Base-by-base conservation (phyloP, 2,888 invertebrate genomes). In the Drosophila anomalipes region DNA sequence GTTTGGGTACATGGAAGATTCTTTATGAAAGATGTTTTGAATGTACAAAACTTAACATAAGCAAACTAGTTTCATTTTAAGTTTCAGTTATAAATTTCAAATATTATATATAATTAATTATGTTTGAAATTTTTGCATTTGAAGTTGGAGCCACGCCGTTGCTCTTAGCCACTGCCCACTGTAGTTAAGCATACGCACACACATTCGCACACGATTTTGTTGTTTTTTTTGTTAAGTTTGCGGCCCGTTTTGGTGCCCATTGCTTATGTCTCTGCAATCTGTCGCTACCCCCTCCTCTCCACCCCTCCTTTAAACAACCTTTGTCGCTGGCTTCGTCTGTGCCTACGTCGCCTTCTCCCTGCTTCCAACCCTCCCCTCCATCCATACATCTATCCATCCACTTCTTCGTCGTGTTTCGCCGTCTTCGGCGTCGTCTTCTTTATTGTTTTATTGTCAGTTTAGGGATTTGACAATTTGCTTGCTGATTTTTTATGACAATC, bases 361-460 rank as follows among this genome's bases (percentile, higher is more conserved):
- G 6, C 14, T 14, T 47, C 7, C 22, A 14, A 2, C 14, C 10
- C 41, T 2, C 41, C n/a, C n/a, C n/a, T n/a, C 4, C n/a, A 14
- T 5, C 5, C 35, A 0, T 2, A 14, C 35, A 35, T 14, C 35
- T 35, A 44, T 12, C 41, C 47, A 47, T 59, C 61, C 60, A 54
- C 56, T 65, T 61, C 56, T 35, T 60, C 65, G 28, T 30, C 39
- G 63, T 62, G 41, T 39, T 69, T 53, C 61, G 65, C 33, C 53
- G 69, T 79, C 77, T 74, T 84, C 67, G 53, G 66, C 76, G 67
- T 77, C 79, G 77, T 87, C 77, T 89, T 87, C 77, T 91, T 87
- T 91, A 91, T 87, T 91, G 90, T 91, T 91, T 87, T 91, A 91
- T 87, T 87, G 87, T 90, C 90, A 90, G 90, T 87, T 87, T 90